Base-by-base conservation (phyloP, 2,113 vertebrate genomes). In the Glareola pratincola region DNA sequence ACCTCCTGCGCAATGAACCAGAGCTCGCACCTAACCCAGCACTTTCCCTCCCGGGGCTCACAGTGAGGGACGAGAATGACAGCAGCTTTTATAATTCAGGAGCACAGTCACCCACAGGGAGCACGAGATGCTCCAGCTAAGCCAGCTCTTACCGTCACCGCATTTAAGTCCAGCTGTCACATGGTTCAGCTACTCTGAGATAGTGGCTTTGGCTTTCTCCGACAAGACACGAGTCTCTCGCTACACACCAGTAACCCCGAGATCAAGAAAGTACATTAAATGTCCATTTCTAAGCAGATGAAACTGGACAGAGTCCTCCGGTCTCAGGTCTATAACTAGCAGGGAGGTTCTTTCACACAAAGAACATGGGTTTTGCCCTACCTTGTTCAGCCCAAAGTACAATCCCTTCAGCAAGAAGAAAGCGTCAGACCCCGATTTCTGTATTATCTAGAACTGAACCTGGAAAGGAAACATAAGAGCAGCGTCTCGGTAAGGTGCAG, bases 191-290 rank as follows among this genome's bases (percentile, higher is more conserved):
- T 29, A 4, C 71, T 37, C 41, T 1, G 8, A 78, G 23, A 29
- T 2, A 41, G 54, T 1, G 24, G 36, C 66, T 85, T 37, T 11
- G 37, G 30, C n/a, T 77, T 57, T 36, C 43, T 48, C 30, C 26
- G 2, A 2, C 2, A 6, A 43, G 39, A 29, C 2, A 6, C 22
- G 20, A 47, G 41, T 10, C 36, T 23, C 62, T 62, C 1, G 0
- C 36, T 13, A 14, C 41, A 8, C 59, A 18, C 11, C 1, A 7
- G 7, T 8, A 29, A 57, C 37, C 59, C 47, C 2, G 30, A 29
- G 37, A 47, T 23, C 34, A 34, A 48, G 51, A 48, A n/a, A 2
- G 21, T 2, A 8, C 4, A 1, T 34, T 29, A 41, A 66, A 51
- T 2, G 4, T 11, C 34, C 3, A 1, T 13, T 88, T 71, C 62